Conservation (phyloP, 2,888 invertebrate genomes). For the Polyommatus iphigenia region DNA sequence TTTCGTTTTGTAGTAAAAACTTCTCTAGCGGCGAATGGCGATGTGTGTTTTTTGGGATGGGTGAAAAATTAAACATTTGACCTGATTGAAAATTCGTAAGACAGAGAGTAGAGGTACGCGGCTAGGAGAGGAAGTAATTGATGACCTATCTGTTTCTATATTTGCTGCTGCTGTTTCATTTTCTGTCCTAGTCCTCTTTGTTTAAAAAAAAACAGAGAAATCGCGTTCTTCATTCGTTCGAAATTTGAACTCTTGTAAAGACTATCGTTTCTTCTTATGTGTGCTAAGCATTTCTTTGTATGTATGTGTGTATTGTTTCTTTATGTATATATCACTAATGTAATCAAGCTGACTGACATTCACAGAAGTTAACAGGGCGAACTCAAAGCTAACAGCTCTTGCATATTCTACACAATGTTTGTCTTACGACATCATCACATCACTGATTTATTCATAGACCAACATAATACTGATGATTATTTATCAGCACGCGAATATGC, state of each 20-base stretch:
- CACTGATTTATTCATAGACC: constrained; percentile 65
- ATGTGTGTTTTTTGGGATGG: not conserved
- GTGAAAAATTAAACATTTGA: not conserved
- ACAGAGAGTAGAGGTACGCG: not conserved
- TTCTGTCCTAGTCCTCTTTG: not conserved
- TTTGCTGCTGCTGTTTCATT: not conserved
- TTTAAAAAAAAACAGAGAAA: not conserved
- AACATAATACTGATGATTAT: constrained; percentile 54
- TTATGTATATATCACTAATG: not conserved
- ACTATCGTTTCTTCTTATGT: not conserved
- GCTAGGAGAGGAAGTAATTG: too few species aligned
- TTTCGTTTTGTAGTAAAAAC: not conserved
- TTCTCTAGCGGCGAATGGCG: too few species aligned
- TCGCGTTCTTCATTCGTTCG: too few species aligned
- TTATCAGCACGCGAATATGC: constrained; percentile 44
- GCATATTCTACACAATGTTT: constrained; percentile 58
- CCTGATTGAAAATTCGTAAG: not conserved
- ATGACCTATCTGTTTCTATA: not conserved
- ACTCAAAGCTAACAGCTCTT: constrained; percentile 15
- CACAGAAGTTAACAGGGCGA: not conserved
- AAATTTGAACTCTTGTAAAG: not conserved
- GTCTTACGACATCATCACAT: constrained; percentile 61
- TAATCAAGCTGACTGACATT: constrained; percentile 17
- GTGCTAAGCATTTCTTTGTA: not conserved
- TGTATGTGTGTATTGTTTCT: not conserved